Evolutionary conservation across 2,888 invertebrate species (phyloP), one percentile per base, ranked within the genome.

Genomic region (Meiosimyza platycephala): DNA sequence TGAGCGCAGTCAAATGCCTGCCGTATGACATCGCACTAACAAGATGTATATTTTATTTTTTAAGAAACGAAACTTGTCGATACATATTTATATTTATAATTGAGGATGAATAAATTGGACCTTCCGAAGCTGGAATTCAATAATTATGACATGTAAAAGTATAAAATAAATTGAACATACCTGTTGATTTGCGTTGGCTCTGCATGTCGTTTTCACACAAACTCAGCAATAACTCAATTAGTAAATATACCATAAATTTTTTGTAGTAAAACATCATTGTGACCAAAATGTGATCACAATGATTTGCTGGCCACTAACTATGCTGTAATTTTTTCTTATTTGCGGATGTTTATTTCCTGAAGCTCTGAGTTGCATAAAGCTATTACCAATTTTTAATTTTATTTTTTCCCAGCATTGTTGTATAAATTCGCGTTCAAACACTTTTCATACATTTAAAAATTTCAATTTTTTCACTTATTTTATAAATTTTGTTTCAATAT

Each of bases 261-360:
- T 82, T 91, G 90, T 91, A 78, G 80, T 83, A 90, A 90, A 91
- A 91, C 91, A 91, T 90, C 90, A 92, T 90, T 92, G 93, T 93
- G 93, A 93, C 92, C 92, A 90, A 80, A 78, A 78, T 92, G 91
- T 16, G 48, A 40, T 40, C 40, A 40, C 40, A 40, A 40, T 40
- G 40, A 40, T 40, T 40, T 40, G 6, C 1, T 63, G 12, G 60
- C 13, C 28, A 22, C 6, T 7, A n/a, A 9, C 47, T 50, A 47
- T 12, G 50, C 18, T 40, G 40, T 6, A 50, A 5, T 64, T 22
- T 5, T 28, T 51, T 22, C 15, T 57, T 7, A 28, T 57, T 3
- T 18, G 6, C 11, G 12, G 57, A 1, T 57, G 22, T 57, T 57
- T 22, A 6, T 28, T 18, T 57, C 16, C 28, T 57, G 28, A 6